Evolutionary conservation across 1,140 invertebrate genomes (phyloP).

Genomic region (Branchinecta lynchi): DNA sequence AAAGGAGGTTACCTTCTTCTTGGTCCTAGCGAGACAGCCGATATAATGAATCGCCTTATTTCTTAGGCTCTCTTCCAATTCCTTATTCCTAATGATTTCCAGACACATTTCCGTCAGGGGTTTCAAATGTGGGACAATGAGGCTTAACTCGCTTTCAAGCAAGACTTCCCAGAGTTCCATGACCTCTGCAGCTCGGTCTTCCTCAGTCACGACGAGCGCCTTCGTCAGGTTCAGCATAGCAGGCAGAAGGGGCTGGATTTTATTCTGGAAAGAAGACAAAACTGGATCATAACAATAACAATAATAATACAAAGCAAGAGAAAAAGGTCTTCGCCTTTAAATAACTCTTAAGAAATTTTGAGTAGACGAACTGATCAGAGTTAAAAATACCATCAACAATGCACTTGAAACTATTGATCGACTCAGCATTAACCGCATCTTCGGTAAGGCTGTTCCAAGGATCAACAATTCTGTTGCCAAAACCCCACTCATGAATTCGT

Average conservation of each 20-base stretch:
- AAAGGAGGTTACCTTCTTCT: constrained; percentile 43
- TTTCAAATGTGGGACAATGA: constrained; percentile 48
- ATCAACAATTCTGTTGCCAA: too few relatives aligned
- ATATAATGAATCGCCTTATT: constrained; percentile 50
- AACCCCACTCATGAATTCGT: too few relatives aligned
- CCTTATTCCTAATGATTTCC: constrained; percentile 39
- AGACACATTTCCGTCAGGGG: constrained; percentile 48
- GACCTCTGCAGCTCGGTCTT: constrained; percentile 43
- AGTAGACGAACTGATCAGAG: too few relatives aligned
- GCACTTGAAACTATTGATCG: too few relatives aligned
- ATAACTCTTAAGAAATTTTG: too few relatives aligned
- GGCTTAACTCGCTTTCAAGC: constrained; percentile 44
- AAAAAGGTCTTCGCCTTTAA: too few relatives aligned
- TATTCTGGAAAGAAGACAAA: constrained; percentile 30
- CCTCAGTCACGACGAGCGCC: constrained; percentile 36
- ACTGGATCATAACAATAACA: constrained; percentile 26
- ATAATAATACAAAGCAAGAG: too few relatives aligned
- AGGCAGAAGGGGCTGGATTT: constrained; percentile 46
- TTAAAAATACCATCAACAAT: too few relatives aligned
- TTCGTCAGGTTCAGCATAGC: constrained; percentile 41
- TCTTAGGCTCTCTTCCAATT: constrained; percentile 41
- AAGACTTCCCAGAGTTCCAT: constrained; percentile 57
- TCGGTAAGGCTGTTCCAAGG: too few relatives aligned
- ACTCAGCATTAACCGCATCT: too few relatives aligned
- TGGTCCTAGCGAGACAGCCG: constrained; percentile 43